A percentile compares a stretch with the other conserved stretches of the same genome.
These are phyloP conservation scores for Lapara coniferarum DNA, from an alignment of 2,888 invertebrate species.

Conservation along the genomic window DNA sequence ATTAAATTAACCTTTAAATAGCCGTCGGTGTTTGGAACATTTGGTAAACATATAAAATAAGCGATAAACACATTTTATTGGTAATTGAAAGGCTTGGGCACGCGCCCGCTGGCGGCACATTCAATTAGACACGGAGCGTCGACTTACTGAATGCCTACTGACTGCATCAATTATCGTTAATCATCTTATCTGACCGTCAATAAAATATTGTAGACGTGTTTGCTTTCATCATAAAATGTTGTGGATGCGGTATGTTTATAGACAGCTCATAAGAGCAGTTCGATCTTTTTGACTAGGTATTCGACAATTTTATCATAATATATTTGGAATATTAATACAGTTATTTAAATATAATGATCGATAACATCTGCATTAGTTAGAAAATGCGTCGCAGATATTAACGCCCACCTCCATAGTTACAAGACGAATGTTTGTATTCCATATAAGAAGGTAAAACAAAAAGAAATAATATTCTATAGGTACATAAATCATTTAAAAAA, in stretches of 20 bases:
- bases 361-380: too few relatives aligned
- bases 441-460: too few relatives aligned
- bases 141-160: conserved; percentile 38
- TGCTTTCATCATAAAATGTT: not conserved
- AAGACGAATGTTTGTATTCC: too few relatives aligned
- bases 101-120: conserved; percentile 40
- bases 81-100: conserved; percentile 40
- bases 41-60: conserved; percentile 20
- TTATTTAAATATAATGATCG: too few relatives aligned
- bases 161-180: conserved; percentile 54
- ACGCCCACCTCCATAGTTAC: too few relatives aligned
- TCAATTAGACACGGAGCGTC: conserved; percentile 46
- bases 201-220: conserved; percentile 35
- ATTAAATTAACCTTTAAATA: conserved; percentile 18
- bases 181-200: conserved; percentile 55
- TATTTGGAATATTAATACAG: too few relatives aligned
- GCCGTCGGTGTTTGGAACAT: not conserved
- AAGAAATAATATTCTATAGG: too few relatives aligned
- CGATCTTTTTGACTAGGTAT: not conserved
- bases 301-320: too few relatives aligned
- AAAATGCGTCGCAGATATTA: too few relatives aligned
- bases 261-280: not conserved
- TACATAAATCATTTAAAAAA: too few relatives aligned
- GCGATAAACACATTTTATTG: conserved; percentile 14
- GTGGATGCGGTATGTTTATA: conserved; percentile 33